phyloP scores from a whole-genome alignment of 2,797 vertebrate genomes.

The Spatula versicolor region DNA sequence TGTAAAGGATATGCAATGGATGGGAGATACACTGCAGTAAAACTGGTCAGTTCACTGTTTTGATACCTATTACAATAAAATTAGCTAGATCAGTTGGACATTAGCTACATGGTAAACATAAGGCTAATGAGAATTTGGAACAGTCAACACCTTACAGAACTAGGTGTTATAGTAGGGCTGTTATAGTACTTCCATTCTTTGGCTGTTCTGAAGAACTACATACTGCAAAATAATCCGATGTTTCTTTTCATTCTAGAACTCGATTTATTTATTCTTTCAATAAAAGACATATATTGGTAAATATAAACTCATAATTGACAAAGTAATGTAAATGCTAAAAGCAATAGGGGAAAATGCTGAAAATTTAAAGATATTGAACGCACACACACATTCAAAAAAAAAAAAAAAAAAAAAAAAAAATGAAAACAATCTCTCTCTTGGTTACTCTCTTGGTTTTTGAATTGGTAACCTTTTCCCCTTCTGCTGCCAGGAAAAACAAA shows the following conservation, averaged over 20 bases:
- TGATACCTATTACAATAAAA: not conserved
- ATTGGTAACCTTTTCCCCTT: not conserved
- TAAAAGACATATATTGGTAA: not conserved
- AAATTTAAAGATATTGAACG: not conserved
- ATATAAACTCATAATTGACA: not conserved
- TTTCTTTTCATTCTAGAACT: not conserved
- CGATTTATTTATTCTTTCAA: not conserved
- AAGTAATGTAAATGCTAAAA: not conserved
- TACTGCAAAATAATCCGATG: not conserved
- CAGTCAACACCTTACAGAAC: not conserved
- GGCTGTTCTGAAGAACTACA: not conserved
- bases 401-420: not conserved
- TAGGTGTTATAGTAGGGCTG: not conserved
- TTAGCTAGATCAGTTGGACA: not conserved
- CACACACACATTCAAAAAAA: not conserved
- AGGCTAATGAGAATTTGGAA: not conserved
- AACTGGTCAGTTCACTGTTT: not conserved
- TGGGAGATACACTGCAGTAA: not conserved
- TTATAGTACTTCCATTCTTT: not conserved
- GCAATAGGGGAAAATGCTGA: not conserved
- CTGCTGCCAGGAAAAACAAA: not conserved
- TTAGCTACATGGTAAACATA: not conserved
- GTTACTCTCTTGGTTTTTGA: not conserved
- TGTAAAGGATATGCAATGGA: not conserved
- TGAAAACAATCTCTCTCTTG: not conserved